Base-by-base conservation (phyloP, 1,140 invertebrate species). In the Paraescarpia echinospica region DNA sequence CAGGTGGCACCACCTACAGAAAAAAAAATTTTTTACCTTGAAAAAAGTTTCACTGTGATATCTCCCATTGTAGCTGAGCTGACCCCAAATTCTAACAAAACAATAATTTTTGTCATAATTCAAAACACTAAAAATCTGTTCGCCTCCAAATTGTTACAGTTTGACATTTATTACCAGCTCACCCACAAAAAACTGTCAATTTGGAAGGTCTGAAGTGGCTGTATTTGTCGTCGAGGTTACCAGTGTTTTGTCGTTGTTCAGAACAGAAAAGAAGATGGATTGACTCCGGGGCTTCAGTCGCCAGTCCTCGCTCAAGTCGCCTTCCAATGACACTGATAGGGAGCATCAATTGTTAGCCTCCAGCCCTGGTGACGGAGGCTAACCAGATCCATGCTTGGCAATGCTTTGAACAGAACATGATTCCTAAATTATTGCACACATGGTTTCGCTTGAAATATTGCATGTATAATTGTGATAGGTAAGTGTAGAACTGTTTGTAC, bases 381-480 rank as follows among this genome's bases (percentile, higher is more conserved):
- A 27, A 77, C 27, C 2, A 77, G 12, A 77, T 77, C 59, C 59
- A 27, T 22, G 59, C 59, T 77, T 77, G 59, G 59, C 59, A 77
- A 77, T 77, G 59, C 59, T 77, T 77, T 18, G 22, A 77, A 77
- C 59, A 12, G 59, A 77, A 77, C 9, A 77, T 77, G 59, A 77
- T 77, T 77, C 59, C 59, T 77, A 77, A 77, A 31, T 77, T 77
- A 77, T 77, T 77, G 59, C 59, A 77, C 59, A 77, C 59, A 77
- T 77, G 59, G 59, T 77, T 77, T 77, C 59, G 59, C 59, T 77
- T 77, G 59, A 77, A 77, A 77, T 77, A 77, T 77, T 77, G 59
- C 59, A 77, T 77, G 59, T 77, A 31, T 77, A 77, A 77, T 77
- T 77, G 59, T 77, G 59, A 77, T 77, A 6, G 27, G 59, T 77